phyloP scores from a whole-genome alignment of 2,113 vertebrate genomes.

The Misgurnus anguillicaudatus region DNA sequence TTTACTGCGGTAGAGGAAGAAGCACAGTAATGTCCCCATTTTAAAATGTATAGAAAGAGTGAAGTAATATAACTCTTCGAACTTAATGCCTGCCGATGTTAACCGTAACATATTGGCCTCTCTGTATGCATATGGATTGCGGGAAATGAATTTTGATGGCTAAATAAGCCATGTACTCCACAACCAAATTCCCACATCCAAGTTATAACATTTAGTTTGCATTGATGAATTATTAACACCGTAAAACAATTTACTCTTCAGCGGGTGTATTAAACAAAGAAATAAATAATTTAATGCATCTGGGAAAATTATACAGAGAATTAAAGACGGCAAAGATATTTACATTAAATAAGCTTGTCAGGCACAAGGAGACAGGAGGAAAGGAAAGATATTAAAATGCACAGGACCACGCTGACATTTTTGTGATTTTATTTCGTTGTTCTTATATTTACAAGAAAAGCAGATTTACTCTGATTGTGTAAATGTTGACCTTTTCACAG shows the following conservation, averaged over 20 bases:
- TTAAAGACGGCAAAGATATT: not conserved
- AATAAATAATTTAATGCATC: not conserved
- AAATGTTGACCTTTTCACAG: conserved; percentile 1
- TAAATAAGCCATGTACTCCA: not conserved
- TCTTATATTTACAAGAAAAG: not conserved
- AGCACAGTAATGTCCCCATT: conserved; percentile 14
- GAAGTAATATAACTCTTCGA: conserved; percentile 21
- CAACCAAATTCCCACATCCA: not conserved
- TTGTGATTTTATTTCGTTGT: not conserved
- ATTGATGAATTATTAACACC: not conserved
- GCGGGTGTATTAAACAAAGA: not conserved
- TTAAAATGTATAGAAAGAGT: conserved; percentile 32
- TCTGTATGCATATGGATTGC: not conserved
- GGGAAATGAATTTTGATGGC: not conserved
- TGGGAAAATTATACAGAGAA: not conserved
- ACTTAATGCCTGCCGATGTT: conserved; percentile 17
- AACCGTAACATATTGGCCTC: not conserved
- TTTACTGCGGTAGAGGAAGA: conserved; percentile 24
- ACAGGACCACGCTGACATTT: too few relatives aligned
- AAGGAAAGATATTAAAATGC: too few relatives aligned
- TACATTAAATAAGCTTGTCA: not conserved
- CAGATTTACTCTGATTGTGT: not conserved
- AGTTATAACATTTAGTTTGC: not conserved
- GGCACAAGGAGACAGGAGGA: not conserved
- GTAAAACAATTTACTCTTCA: not conserved